Evolutionary conservation across 1,140 invertebrate species (phyloP), one percentile per base, ranked within the genome.

Genomic region (Campoletis sonorensis): DNA sequence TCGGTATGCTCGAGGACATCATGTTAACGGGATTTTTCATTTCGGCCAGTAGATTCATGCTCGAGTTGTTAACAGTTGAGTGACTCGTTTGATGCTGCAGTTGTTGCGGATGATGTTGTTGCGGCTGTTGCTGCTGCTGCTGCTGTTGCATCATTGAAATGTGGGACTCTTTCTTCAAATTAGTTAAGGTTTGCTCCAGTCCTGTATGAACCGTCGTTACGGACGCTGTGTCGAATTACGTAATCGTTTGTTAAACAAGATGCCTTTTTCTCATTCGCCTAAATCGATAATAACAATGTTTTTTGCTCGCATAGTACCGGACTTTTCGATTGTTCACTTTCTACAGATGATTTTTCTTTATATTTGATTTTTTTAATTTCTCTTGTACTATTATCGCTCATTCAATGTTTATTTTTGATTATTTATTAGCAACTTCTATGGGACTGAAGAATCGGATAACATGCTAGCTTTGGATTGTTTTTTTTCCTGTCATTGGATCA

Each of bases 11-110:
- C 0, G 89, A 85, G 8, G 89, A 83, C 86, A 92, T 89, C 84
- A 92, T 89, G 64, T 87, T 91, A 0, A 88, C 79, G 7, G 89
- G 58, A 79, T 82, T 81, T 79, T 92, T 92, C 18, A 92, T 85
- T 4, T 92, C 91, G 7, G 86, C 27, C 61, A 91, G 70, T 70
- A 92, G 78, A 83, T 89, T 91, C 81, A 91, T 81, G 76, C 79
- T 88, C 0, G 87, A 80, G 67, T 84, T 88, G 51, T 90, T 88
- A 49, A 77, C 84, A 23, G 86, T 85, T 15, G 86, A 27, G 70
- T 89, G 89, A 0, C 88, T 83, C 18, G 88, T 80, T 71, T 89
- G 89, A n/a, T 89, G 87, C 26, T 89, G 11, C 2, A 27, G 73
- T 37, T 64, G 80, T 33, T 80, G 79, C 18, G 64, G 75, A n/a